Base-by-base conservation (phyloP, 2,888 invertebrate genomes). In the Nymphalis c-album region DNA sequence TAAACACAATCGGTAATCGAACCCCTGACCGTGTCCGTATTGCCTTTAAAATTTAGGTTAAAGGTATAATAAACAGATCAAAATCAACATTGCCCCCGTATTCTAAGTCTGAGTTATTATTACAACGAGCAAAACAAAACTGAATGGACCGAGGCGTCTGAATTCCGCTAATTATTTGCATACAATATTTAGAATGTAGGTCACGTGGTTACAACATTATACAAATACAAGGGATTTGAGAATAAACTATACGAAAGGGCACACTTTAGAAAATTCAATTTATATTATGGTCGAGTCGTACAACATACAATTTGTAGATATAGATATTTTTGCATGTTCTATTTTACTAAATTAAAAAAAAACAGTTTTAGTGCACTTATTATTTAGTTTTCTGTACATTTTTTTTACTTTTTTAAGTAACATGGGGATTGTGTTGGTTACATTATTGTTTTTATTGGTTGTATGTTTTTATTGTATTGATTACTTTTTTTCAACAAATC, bases 121-220 rank as follows among this genome's bases (percentile, higher is more conserved):
- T 64, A 45, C 46, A 60, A 47, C 20, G 46, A 1, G 48, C 48
- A 18, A 48, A n/a, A 48, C 10, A 7, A 53, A n/a, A 55, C 40
- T 57, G 8, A 40, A 40, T 18, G 57, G 57, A n/a, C 35, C 57
- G 13, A 53, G 64, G 46, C 59, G 51, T 51, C 46, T 22, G 59
- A 51, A 51, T 59, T 18, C 46, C 50, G 31, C 45, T 60, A 59
- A 64, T 64, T 47, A 64, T 57, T 57, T 40, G 18, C 40, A 57
- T 40, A 40, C 35, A 40, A 57, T 57, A 35, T 57, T 57, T 26
- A n/a, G 13, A n/a, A 57, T 57, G n/a, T 18, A 18, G 57, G 57
- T 57, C 57, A 57, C 57, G 31, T 35, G 35, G 60, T 35, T 60
- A 47, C 47, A 22, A 60, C 17, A 47, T 60, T 45, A 46, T 59